Evolutionary conservation across 2,113 vertebrate genomes (phyloP).

Genomic region (Phylloscopus trochilus): DNA sequence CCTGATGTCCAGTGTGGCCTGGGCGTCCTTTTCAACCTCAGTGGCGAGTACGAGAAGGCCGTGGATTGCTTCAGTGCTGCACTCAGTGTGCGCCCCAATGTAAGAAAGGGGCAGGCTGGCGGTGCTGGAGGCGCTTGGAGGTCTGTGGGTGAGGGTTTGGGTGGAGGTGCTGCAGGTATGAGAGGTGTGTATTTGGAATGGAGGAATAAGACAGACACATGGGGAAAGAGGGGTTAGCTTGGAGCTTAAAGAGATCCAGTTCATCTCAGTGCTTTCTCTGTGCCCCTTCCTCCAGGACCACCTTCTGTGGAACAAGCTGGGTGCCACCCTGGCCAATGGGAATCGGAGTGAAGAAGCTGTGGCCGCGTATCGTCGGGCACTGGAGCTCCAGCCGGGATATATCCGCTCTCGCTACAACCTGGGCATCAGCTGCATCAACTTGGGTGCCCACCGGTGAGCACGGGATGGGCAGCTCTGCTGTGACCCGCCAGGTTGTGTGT

Average conservation of each 20-base stretch:
- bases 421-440: constrained; percentile 97
- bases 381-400: constrained; percentile 95
- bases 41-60: constrained; percentile 95
- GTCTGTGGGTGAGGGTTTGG: not conserved
- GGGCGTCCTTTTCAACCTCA: constrained; percentile 97
- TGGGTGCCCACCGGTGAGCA: constrained; percentile 92
- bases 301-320: constrained; percentile 95
- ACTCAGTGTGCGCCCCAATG: constrained; percentile 88
- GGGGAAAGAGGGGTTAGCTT: not conserved
- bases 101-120: constrained; percentile 54
- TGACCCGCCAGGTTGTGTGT: not conserved
- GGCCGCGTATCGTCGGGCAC: constrained; percentile 88
- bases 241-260: not conserved
- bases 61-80: constrained; percentile 96
- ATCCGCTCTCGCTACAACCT: constrained; percentile 96
- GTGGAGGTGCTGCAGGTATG: not conserved
- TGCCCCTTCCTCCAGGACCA: constrained; percentile 80
- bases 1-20: constrained; percentile 96
- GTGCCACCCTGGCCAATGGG: constrained; percentile 94
- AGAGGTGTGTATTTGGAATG: not conserved
- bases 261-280: not conserved
- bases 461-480: not conserved
- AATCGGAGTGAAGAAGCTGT: constrained; percentile 95
- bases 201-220: not conserved
- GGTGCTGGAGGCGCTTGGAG: not conserved